A percentile compares a stretch with the other conserved stretches of the same genome.
These are phyloP conservation scores for Benitochromis conjunctus DNA, from an alignment of 2,113 vertebrate genomes.

Conservation along the genomic window DNA sequence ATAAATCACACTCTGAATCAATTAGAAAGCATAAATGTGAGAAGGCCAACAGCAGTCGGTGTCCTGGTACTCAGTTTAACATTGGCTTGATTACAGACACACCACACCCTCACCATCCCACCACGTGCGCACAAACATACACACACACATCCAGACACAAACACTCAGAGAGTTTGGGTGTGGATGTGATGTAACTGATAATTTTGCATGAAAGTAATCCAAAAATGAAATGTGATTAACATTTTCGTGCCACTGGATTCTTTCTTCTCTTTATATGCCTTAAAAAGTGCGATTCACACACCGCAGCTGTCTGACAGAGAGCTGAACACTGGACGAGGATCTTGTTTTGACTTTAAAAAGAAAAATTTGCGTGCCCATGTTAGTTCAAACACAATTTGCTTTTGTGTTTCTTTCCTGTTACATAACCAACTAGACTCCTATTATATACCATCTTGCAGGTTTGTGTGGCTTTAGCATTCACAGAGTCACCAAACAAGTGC, in stretches of 20 bases:
- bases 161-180: not conserved
- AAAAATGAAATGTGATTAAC: slow-evolving; percentile 26
- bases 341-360: not conserved
- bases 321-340: not conserved
- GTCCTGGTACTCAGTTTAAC: not conserved
- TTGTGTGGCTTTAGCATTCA: not conserved
- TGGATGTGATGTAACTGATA: slow-evolving; percentile 17
- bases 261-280: not conserved
- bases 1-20: slow-evolving; percentile 51
- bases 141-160: not conserved
- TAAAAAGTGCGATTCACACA: not conserved
- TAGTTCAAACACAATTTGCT: not conserved
- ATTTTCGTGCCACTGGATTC: not conserved
- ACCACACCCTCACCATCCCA: slow-evolving; percentile 30
- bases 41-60: slow-evolving; percentile 1
- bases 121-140: not conserved
- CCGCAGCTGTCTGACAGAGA: not conserved
- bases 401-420: not conserved
- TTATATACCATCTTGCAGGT: not conserved
- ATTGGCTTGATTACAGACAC: slow-evolving; percentile 17
- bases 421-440: not conserved
- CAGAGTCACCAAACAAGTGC: not conserved
- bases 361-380: not conserved
- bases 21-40: slow-evolving; percentile 43
- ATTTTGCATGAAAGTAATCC: slow-evolving; percentile 32